Evolutionary conservation across 2,113 vertebrate species (phyloP).

Genomic region (Mugil cephalus): DNA sequence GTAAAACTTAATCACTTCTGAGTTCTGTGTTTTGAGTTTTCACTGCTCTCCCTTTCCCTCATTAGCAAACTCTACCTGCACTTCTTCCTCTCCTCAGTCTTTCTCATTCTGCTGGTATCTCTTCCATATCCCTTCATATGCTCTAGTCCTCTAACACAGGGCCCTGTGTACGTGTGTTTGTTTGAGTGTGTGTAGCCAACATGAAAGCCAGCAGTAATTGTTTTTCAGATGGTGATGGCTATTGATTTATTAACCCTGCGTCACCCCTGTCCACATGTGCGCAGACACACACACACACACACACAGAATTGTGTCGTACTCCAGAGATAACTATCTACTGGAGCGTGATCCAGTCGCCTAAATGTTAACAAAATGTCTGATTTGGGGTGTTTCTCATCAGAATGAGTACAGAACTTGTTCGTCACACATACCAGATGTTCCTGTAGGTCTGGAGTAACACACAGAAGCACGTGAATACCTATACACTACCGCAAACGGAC

Average conservation of each 20-base stretch:
- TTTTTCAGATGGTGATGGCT: slow-evolving; percentile 57
- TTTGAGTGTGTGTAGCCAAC: slow-evolving; percentile 16
- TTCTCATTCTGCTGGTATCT: slow-evolving; percentile 26
- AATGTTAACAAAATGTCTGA: slow-evolving; percentile 18
- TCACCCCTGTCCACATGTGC: slow-evolving; percentile 17
- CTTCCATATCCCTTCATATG: slow-evolving; percentile 16
- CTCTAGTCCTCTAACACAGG: slow-evolving; percentile 36
- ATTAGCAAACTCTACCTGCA: slow-evolving; percentile 37
- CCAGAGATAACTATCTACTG: slow-evolving; percentile 20
- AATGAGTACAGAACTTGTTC: slow-evolving; percentile 35
- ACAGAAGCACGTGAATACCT: slow-evolving; percentile 51
- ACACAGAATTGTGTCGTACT: slow-evolving; percentile 13
- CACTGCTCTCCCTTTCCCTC: background rate
- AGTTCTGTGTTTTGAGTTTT: background rate
- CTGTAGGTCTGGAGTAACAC: slow-evolving; percentile 49
- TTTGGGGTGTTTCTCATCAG: slow-evolving; percentile 40
- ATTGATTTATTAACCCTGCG: slow-evolving; percentile 72
- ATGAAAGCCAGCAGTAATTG: slow-evolving; percentile 67
- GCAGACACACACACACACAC: slow-evolving; percentile 13
- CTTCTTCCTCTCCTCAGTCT: slow-evolving; percentile 19
- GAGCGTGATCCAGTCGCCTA: slow-evolving; percentile 26
- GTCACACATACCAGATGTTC: slow-evolving; percentile 65
- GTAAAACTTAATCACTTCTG: background rate
- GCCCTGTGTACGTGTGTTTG: slow-evolving; percentile 4
- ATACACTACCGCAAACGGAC: slow-evolving; percentile 39